phyloP scores from a whole-genome alignment of 2,797 vertebrate species.

The Typhlichthys subterraneus region DNA sequence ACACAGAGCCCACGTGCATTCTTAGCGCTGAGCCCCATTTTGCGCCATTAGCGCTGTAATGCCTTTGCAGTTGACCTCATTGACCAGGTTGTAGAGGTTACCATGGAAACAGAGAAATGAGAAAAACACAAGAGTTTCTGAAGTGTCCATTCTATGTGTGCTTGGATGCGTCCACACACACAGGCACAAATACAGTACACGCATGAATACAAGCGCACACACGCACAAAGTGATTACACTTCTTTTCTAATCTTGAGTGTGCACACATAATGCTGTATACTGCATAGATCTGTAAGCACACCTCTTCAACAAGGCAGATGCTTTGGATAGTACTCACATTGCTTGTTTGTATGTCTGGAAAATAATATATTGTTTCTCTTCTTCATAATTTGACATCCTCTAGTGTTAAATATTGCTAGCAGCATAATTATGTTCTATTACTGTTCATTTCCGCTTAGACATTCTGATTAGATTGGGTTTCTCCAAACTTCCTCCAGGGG shows the following conservation, averaged over 20 bases:
- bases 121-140: background rate
- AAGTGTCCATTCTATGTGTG: too few species aligned
- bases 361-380: too few species aligned
- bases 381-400: conserved; percentile 4
- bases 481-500: conserved; percentile 4
- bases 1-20: background rate
- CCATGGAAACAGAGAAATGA: conserved; percentile 40
- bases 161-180: background rate
- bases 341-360: too few species aligned
- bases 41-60: conserved; percentile 25
- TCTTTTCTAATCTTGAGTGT: background rate
- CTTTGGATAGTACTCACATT: background rate
- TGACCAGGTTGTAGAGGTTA: conserved; percentile 40
- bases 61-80: conserved; percentile 29
- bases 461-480: background rate
- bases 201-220: background rate
- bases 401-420: conserved; percentile 1
- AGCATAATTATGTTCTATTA: conserved; percentile 3
- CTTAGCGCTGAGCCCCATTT: background rate
- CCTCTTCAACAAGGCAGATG: background rate
- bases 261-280: background rate
- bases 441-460: background rate
- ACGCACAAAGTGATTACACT: conserved; percentile 2
- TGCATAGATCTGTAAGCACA: too few species aligned
- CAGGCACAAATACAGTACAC: background rate